Percentiles rank a stretch among this genome's conserved stretches.
phyloP scores from a whole-genome alignment of 2,113 vertebrate species.

The Tragelaphus imberbis region DNA sequence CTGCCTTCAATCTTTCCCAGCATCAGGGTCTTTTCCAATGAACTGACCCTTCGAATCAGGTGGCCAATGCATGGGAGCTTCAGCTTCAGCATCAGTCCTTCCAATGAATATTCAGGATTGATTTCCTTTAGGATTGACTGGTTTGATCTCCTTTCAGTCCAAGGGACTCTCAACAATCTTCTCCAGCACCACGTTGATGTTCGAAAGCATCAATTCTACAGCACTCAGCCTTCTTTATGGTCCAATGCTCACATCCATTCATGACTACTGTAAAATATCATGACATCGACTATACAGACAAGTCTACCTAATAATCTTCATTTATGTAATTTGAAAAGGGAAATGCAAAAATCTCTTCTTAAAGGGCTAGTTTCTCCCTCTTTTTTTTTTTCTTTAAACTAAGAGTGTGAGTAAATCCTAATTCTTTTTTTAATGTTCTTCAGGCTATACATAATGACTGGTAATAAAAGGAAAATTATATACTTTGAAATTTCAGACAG shows the following conservation, averaged over 20 bases:
- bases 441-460: neutral
- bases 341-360: constrained; percentile 13
- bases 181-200: neutral
- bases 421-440: neutral
- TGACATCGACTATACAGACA: neutral
- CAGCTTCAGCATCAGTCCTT: neutral
- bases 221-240: neutral
- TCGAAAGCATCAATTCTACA: neutral
- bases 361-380: neutral
- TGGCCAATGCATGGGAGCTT: neutral
- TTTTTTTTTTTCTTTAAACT: neutral
- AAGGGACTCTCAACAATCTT: neutral
- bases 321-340: neutral
- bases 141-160: neutral
- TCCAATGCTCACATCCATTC: neutral
- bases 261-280: neutral
- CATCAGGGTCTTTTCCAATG: neutral
- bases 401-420: neutral
- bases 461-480: neutral
- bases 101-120: neutral
- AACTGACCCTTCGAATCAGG: neutral
- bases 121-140: neutral
- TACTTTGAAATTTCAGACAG: neutral
- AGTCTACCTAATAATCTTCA: neutral
- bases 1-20: neutral